Conservation (phyloP, 2,888 invertebrate genomes). For the Platycheirus albimanus region DNA sequence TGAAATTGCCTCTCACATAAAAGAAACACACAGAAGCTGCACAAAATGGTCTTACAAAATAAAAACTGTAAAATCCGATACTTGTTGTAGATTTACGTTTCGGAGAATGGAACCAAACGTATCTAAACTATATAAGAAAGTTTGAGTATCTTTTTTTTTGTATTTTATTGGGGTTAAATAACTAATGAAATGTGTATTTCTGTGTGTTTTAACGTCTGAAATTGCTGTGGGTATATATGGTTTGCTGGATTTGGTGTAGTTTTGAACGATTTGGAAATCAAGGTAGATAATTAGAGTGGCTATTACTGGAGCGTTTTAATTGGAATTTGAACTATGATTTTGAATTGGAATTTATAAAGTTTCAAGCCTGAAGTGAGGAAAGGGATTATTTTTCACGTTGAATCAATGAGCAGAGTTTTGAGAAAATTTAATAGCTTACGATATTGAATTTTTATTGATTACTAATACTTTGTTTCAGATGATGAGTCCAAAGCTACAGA, state of each 20-base stretch:
- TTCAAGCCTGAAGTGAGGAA: too few species aligned
- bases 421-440: too few species aligned
- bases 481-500: too few species aligned
- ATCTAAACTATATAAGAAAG: background rate
- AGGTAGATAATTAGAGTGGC: slow-evolving; percentile 57
- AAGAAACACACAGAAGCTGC: slow-evolving; percentile 27
- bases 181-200: slow-evolving; percentile 62
- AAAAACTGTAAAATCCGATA: slow-evolving; percentile 69
- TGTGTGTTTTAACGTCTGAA: slow-evolving; percentile 10
- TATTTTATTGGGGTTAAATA: slow-evolving; percentile 72
- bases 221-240: slow-evolving; percentile 1
- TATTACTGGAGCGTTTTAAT: too few species aligned
- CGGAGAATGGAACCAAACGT: slow-evolving; percentile 55
- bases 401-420: too few species aligned
- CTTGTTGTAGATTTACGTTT: slow-evolving; percentile 69
- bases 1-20: slow-evolving; percentile 15
- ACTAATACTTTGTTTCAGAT: too few species aligned
- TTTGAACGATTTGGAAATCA: slow-evolving; percentile 57
- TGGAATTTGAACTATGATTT: too few species aligned
- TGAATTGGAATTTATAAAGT: too few species aligned
- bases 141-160: slow-evolving; percentile 19
- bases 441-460: too few species aligned
- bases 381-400: too few species aligned
- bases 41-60: slow-evolving; percentile 31
- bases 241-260: background rate